Evolutionary conservation across 2,797 vertebrate genomes (phyloP).

Genomic region (Triplophysa yarkandensis): DNA sequence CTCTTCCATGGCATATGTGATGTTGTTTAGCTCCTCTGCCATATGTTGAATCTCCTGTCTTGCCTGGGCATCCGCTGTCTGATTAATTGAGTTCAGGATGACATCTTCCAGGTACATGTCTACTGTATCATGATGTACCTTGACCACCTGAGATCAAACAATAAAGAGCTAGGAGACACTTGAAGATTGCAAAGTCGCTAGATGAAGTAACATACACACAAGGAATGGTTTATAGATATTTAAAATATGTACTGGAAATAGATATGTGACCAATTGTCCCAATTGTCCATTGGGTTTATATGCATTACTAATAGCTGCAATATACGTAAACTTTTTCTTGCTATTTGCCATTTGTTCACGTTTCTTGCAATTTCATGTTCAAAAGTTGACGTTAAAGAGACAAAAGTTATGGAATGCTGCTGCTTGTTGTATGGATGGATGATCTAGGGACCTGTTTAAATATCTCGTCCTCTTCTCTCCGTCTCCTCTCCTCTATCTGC

Average conservation of each 20-base stretch:
- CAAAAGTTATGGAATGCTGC: too few species aligned
- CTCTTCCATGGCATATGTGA: slow-evolving; percentile 84
- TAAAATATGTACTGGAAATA: too few species aligned
- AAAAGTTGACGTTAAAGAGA: too few species aligned
- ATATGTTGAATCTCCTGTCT: slow-evolving; percentile 83
- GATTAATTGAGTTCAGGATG: slow-evolving; percentile 78
- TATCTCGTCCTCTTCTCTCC: slow-evolving; percentile 85
- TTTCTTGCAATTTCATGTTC: too few species aligned
- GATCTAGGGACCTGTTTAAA: slow-evolving; percentile 82
- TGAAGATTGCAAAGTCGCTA: too few species aligned
- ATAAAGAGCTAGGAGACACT: background rate
- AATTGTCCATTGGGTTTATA: too few species aligned
- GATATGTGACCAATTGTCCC: too few species aligned
- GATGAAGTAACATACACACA: too few species aligned
- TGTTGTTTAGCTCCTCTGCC: slow-evolving; percentile 85
- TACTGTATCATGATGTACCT: slow-evolving; percentile 86
- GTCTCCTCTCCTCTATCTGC: slow-evolving; percentile 82
- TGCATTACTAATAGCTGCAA: too few species aligned
- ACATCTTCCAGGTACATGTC: slow-evolving; percentile 91
- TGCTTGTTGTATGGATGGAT: background rate
- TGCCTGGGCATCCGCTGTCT: slow-evolving; percentile 83
- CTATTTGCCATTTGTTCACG: too few species aligned
- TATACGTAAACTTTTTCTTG: too few species aligned
- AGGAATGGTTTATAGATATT: too few species aligned
- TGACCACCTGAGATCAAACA: slow-evolving; percentile 79